Conservation (phyloP, 2,797 vertebrate genomes). For the Gymnodraco acuticeps region DNA sequence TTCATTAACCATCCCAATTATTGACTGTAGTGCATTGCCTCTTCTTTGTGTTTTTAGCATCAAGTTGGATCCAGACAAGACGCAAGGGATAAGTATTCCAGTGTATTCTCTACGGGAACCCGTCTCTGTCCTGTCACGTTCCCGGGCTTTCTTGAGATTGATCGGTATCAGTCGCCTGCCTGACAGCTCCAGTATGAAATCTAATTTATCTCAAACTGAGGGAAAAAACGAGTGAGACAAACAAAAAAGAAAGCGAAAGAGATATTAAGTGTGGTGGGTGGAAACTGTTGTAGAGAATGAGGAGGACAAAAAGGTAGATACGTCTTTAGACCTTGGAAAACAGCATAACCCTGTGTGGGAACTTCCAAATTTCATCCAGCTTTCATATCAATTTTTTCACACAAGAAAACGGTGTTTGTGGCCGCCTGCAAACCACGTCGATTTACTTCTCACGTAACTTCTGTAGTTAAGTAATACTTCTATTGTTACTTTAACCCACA, state of each 20-base stretch:
- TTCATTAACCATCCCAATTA: background rate
- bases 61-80: conserved; percentile 26
- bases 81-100: conserved; percentile 34
- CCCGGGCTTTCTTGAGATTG: conserved; percentile 57
- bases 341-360: background rate
- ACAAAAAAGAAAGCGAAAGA: background rate
- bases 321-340: conserved; percentile 1
- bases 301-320: background rate
- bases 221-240: conserved; percentile 48
- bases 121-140: conserved; percentile 39
- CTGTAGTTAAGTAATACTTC: too few species aligned
- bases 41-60: conserved; percentile 24
- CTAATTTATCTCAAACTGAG: conserved; percentile 62
- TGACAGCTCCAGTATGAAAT: conserved; percentile 69
- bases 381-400: background rate
- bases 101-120: conserved; percentile 40
- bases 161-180: conserved; percentile 62
- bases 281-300: conserved; percentile 2
- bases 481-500: too few species aligned
- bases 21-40: background rate
- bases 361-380: conserved; percentile 7
- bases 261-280: background rate
- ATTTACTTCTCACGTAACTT: too few species aligned
- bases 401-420: too few species aligned
- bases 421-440: too few species aligned